A percentile compares a stretch with the other conserved stretches of the same genome.
Evolutionary conservation across 64 coral and sea anemone species (phyloP).

Genomic region (Trachythela sp.): DNA sequence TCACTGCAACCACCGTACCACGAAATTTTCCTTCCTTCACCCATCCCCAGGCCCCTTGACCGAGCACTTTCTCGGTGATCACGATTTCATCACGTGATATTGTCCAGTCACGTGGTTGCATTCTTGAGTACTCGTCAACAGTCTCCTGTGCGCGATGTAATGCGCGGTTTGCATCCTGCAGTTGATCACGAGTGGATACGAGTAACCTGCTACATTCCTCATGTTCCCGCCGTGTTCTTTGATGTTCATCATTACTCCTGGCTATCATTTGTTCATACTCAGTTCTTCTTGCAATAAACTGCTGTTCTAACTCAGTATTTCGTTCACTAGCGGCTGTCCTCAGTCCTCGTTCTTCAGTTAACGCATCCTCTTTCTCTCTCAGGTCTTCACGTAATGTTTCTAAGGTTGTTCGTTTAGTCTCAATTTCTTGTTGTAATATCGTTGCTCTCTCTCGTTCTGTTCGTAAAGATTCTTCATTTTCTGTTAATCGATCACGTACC

Average conservation of each 20-base stretch:
- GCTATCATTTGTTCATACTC: background rate
- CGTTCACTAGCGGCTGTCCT: background rate
- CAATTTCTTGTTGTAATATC: background rate
- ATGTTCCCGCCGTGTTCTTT: background rate
- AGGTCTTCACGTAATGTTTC: background rate
- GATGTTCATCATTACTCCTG: background rate
- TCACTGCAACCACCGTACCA: constrained; percentile 65
- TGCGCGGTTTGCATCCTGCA: background rate
- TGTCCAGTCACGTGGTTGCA: constrained; percentile 93
- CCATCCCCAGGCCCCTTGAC: constrained; percentile 76
- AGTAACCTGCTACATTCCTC: background rate
- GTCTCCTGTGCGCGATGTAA: constrained; percentile 49
- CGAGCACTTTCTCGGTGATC: constrained; percentile 43
- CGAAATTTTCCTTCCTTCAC: constrained; percentile 76
- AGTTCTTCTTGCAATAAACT: background rate
- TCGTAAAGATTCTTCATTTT: background rate
- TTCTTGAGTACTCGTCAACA: constrained; percentile 64
- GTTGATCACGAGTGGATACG: background rate
- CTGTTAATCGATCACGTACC: background rate
- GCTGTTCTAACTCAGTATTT: background rate
- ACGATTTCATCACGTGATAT: constrained; percentile 74
- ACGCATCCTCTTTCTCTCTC: background rate
- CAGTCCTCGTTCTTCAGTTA: background rate
- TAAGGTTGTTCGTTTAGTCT: background rate
- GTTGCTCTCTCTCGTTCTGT: background rate